Base-by-base conservation (phyloP, 2,888 invertebrate genomes). In the Trisateles emortualis region DNA sequence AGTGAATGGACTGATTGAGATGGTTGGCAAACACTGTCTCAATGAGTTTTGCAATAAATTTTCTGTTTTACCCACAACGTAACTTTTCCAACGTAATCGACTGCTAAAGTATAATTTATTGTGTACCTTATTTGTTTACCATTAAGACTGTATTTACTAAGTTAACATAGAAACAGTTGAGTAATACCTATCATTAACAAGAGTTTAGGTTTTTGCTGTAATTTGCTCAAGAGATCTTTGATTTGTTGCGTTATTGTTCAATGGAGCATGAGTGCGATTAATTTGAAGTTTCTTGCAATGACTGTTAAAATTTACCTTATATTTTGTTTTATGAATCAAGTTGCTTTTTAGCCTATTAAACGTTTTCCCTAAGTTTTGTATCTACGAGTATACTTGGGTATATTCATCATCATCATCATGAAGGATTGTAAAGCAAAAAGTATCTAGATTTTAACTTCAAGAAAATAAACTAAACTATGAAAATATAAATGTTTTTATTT, bases 1-100 rank as follows among this genome's bases (percentile, higher is more conserved):
- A 36, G 17, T 67, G 68, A 70, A 68, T 68, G 54, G 5, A 59
- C 14, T 14, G 33, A 47, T 19, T 55, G 24, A 41, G 24, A 42
- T 47, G 39, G 52, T 58, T 59, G 55, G 65, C 43, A 61, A 70
- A 26, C 29, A 14, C 10, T 43, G 35, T 19, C 26, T 52, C 52
- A 45, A 41, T 32, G n/a, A 39, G 32, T 33, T 48, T 41, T 26
- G 48, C 17, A 41, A 29, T 29, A 33, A 6, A n/a, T 1, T 32
- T 35, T 35, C 35, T 8, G 19, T 36, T 17, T 16, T 5, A 17
- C 10, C 16, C 4, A n/a, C 0, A 8, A 19, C 13, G 11, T 2
- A 30, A 10, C 30, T 36, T 14, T 26, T 8, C 8, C 3, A 8
- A 26, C 26, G 26, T 26, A 26, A 26, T 26, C 26, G 26, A 3